phyloP scores from a whole-genome alignment of 2,888 invertebrate genomes.

The Tetragonisca angustula region DNA sequence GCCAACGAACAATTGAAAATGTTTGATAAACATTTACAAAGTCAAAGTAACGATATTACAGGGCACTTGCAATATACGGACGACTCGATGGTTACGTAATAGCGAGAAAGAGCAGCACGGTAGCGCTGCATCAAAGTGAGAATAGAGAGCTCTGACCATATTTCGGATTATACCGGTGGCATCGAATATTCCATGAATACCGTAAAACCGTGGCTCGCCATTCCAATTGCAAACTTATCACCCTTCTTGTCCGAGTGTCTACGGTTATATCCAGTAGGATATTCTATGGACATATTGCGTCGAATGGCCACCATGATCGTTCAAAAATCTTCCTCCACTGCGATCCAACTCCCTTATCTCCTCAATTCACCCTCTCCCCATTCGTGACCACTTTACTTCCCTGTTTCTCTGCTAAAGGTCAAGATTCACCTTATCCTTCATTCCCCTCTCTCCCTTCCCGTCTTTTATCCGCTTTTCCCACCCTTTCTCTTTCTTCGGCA shows the following conservation, averaged over 20 bases:
- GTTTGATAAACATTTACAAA: not conserved
- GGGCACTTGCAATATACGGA: not conserved
- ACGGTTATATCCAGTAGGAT: constrained; percentile 27
- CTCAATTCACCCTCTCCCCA: constrained; percentile 6
- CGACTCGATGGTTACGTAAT: constrained; percentile 14
- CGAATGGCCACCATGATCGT: constrained; percentile 15
- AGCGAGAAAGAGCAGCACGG: not conserved
- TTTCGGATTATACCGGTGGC: constrained; percentile 38
- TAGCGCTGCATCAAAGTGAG: not conserved
- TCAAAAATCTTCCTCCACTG: constrained; percentile 26
- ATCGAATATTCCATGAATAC: constrained; percentile 53
- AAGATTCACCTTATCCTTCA: not conserved
- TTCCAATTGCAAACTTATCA: constrained; percentile 52
- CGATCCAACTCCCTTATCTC: constrained; percentile 21
- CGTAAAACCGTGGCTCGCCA: constrained; percentile 44
- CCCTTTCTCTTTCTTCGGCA: not conserved
- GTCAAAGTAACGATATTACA: not conserved
- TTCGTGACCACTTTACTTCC: not conserved
- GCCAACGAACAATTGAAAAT: not conserved
- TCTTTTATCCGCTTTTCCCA: not conserved
- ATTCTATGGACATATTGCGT: constrained; percentile 34
- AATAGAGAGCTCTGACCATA: constrained; percentile 12
- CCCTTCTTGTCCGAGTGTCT: constrained; percentile 37
- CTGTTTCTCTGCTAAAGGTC: constrained; percentile 4
- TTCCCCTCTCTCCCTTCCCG: not conserved